Percentiles rank a stretch among this genome's conserved stretches.
Conservation (phyloP, 2,888 invertebrate genomes). For the Keiferia lycopersicella region DNA sequence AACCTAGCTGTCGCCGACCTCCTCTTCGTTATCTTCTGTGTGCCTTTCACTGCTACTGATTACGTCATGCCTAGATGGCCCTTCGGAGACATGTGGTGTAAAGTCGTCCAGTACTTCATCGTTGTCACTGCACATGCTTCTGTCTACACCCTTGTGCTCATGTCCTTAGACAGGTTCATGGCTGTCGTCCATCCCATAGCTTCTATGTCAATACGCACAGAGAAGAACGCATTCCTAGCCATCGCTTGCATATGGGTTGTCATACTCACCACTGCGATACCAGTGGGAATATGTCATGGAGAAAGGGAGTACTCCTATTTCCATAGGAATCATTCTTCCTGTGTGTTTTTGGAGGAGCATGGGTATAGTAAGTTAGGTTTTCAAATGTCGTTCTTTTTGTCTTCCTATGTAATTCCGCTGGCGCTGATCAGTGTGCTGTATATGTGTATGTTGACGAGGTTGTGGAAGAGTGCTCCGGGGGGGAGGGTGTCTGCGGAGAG, state of each 20-base stretch:
- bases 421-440: slow-evolving; percentile 93
- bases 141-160: slow-evolving; percentile 95
- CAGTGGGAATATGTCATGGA: slow-evolving; percentile 89
- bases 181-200: slow-evolving; percentile 96
- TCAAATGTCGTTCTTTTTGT: slow-evolving; percentile 92
- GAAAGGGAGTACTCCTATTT: slow-evolving; percentile 85
- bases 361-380: slow-evolving; percentile 83
- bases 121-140: slow-evolving; percentile 96
- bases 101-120: slow-evolving; percentile 94
- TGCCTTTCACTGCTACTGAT: slow-evolving; percentile 95
- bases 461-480: slow-evolving; percentile 93
- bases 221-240: slow-evolving; percentile 89
- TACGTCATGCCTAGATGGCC: slow-evolving; percentile 95
- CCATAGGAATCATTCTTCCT: slow-evolving; percentile 84
- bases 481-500: slow-evolving; percentile 90
- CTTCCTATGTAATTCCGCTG: slow-evolving; percentile 94
- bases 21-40: slow-evolving; percentile 95
- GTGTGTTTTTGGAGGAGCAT: slow-evolving; percentile 84
- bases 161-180: slow-evolving; percentile 95
- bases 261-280: slow-evolving; percentile 89
- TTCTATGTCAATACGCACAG: slow-evolving; percentile 92
- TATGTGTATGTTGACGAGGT: slow-evolving; percentile 92
- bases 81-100: slow-evolving; percentile 94
- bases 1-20: slow-evolving; percentile 95
- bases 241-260: slow-evolving; percentile 91